Evolutionary conservation across 2,797 vertebrate genomes (phyloP), one percentile per base, ranked within the genome.

Genomic region (Columba guinea): DNA sequence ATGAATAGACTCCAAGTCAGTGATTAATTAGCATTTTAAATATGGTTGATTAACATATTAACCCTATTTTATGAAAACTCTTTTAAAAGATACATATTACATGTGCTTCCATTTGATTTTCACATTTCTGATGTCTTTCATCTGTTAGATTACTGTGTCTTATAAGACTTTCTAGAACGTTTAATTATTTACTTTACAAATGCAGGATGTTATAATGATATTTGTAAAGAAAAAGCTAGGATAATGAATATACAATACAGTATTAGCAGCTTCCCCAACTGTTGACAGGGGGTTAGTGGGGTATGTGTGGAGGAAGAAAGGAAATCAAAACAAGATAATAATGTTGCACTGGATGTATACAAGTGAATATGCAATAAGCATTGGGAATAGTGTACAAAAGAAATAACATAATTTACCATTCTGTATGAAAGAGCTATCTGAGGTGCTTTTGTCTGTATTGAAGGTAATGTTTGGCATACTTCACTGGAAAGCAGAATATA

Each of bases 121-220:
- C 77, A 94, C 82, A 91, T 94, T 93, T 91, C 92, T 94, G 93
- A 97, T 95, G 93, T 90, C 94, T 96, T 97, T 97, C 87, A 95
- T 97, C 96, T 95, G 88, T 87, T 97, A 94, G 94, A 96, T 95
- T 94, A 70, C 92, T 90, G 69, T 89, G 91, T 95, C 95, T 94
- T 97, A 74, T 96, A 97, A 97, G 96, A 94, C 94, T 96, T 96
- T 95, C 96, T 96, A 85, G 90, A 96, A 97, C 5, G 95, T 97
- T 97, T 97, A 97, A 97, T 97, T 97, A 97, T 97, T 97, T 97
- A 97, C 95, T 97, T 96, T 97, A 97, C 96, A 97, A 97, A 97
- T 97, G 96, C 96, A 96, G 94, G 86, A 94, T 95, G 94, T 96
- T 97, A 96, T 97, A 96, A 91, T 97, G 97, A 96, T 95, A 96